A percentile compares a stretch with the other conserved stretches of the same genome.
phyloP scores from a whole-genome alignment of 2,888 invertebrate species.

The Tanaodytes sp. region DNA sequence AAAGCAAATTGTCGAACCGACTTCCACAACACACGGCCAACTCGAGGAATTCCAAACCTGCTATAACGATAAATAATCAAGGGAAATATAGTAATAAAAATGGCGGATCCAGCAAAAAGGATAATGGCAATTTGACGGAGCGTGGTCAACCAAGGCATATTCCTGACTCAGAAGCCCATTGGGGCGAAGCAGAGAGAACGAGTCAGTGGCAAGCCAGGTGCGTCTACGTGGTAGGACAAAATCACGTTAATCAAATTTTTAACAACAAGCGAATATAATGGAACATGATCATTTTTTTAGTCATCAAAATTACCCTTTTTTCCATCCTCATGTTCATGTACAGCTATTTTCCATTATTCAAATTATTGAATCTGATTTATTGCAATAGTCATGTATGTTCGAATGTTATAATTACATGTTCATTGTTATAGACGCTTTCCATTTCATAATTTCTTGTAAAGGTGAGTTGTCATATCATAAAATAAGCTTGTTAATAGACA shows the following conservation, averaged over 20 bases:
- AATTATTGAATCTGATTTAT: neutral
- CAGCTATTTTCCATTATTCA: neutral
- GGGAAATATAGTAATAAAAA: conserved; percentile 66
- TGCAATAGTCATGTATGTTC: too few species aligned
- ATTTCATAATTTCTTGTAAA: neutral
- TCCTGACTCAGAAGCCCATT: conserved; percentile 71
- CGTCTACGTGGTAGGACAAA: conserved; percentile 72
- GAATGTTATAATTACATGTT: too few species aligned
- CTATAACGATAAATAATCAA: conserved; percentile 70
- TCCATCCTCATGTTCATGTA: too few species aligned
- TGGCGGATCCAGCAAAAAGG: conserved; percentile 60
- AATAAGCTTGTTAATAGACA: conserved; percentile 9
- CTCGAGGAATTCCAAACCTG: conserved; percentile 69
- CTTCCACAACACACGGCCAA: conserved; percentile 76
- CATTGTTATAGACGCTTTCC: too few species aligned
- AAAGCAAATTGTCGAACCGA: conserved; percentile 80
- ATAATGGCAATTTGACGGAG: conserved; percentile 64
- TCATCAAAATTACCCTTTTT: too few species aligned
- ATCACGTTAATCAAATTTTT: conserved; percentile 68
- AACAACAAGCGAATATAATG: conserved; percentile 2
- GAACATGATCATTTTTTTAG: too few species aligned
- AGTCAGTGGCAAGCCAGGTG: conserved; percentile 73
- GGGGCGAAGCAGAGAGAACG: conserved; percentile 73
- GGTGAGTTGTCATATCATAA: conserved; percentile 14
- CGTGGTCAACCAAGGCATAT: conserved; percentile 68